These are phyloP conservation scores for Ahaetulla prasina DNA, from an alignment of 2,113 vertebrate species.

Conservation along the genomic window DNA sequence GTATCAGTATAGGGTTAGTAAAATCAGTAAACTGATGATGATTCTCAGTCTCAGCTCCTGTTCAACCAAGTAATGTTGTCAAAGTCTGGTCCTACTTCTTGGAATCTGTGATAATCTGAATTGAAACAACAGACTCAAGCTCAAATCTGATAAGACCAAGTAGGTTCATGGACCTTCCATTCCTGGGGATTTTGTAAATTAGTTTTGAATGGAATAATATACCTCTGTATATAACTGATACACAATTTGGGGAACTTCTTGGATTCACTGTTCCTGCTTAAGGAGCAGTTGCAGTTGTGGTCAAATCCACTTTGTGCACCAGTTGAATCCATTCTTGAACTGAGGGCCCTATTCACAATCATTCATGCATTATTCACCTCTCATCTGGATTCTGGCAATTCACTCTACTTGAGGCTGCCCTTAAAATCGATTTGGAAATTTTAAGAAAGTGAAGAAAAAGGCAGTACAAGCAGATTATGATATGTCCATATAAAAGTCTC, in stretches of 20 bases:
- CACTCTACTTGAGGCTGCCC: background rate
- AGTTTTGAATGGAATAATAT: background rate
- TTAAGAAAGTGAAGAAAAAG: background rate
- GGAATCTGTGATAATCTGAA: background rate
- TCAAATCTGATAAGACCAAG: background rate
- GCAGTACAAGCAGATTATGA: background rate
- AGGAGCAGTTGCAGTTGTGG: background rate
- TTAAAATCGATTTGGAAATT: background rate
- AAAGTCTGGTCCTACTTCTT: background rate
- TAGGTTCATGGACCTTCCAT: background rate
- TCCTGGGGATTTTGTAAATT: background rate
- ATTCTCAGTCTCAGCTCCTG: background rate
- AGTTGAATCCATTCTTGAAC: background rate
- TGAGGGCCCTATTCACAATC: background rate
- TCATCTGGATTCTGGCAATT: background rate
- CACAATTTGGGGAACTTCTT: background rate
- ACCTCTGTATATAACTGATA: background rate
- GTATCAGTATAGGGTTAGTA: background rate
- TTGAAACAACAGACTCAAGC: background rate
- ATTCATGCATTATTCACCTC: background rate
- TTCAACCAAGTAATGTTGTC: background rate
- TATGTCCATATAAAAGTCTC: background rate
- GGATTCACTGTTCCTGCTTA: background rate
- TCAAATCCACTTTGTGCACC: background rate
- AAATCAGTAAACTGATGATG: background rate